These are phyloP conservation scores for Pterocles orientalis DNA, from an alignment of 2,113 vertebrate species.

Conservation along the genomic window DNA sequence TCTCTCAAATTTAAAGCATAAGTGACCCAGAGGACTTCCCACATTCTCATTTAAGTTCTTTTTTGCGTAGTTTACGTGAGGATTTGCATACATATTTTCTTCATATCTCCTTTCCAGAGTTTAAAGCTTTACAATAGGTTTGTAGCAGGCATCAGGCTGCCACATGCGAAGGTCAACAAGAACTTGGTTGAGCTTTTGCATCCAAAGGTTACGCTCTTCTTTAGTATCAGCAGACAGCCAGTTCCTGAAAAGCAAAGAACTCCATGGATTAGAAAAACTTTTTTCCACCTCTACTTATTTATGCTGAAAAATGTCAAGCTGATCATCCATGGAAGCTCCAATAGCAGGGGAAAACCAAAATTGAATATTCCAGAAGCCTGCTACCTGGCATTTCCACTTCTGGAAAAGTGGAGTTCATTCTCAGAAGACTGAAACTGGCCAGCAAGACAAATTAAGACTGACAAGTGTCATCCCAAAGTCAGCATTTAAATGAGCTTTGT, in stretches of 20 bases:
- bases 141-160: slow-evolving; percentile 92
- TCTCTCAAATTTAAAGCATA: slow-evolving; percentile 71
- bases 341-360: background rate
- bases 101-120: background rate
- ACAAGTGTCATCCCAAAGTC: background rate
- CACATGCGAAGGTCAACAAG: slow-evolving; percentile 93
- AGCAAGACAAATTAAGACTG: background rate
- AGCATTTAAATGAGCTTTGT: background rate
- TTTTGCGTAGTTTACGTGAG: background rate
- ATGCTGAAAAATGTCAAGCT: background rate
- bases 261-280: background rate
- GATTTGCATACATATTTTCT: background rate
- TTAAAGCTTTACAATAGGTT: slow-evolving; percentile 80
- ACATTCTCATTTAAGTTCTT: background rate
- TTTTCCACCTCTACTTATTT: background rate
- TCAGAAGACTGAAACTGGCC: background rate
- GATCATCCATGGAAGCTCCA: background rate
- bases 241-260: slow-evolving; percentile 75
- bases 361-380: background rate
- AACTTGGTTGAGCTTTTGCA: slow-evolving; percentile 95
- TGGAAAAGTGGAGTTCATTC: background rate
- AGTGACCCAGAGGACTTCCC: slow-evolving; percentile 25
- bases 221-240: slow-evolving; percentile 99
- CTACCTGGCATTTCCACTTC: background rate
- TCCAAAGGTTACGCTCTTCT: slow-evolving; percentile 95